Base-by-base conservation (phyloP, 1,140 invertebrate species). In the Pseudomyrmex dendroicus region DNA sequence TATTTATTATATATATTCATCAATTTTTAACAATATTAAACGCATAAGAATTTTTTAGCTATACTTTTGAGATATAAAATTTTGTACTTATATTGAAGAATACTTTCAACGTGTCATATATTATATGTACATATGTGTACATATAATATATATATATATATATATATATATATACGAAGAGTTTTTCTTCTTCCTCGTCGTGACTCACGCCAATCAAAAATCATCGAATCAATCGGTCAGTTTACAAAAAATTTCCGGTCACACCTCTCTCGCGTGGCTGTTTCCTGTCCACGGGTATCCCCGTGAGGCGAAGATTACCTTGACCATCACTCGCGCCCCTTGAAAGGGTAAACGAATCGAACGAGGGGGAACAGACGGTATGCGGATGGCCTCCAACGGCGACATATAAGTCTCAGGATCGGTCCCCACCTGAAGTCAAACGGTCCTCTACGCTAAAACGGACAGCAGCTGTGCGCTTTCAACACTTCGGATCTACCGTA, bases 381-480 rank as follows among this genome's bases (percentile, higher is more conserved):
- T 82, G 72, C 77, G 76, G 66, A 70, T 87, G 91, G 87, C 91
- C 91, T 92, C 91, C 91, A 90, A 46, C 87, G 85, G 70, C 86
- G 86, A 92, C 89, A 92, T 92, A 92, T 92, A 92, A 92, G 90
- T 91, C 86, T 85, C 87, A 89, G 86, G 86, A 85, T 82, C 67
- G 89, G 87, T 86, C 90, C 91, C 91, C 91, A 91, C 91, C 77
- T 85, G 62, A 59, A 86, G 74, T 92, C 89, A 91, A 91, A 91
- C 91, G 88, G 84, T 90, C 84, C 85, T 89, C 76, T 64, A 88
- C 90, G 85, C 77, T 84, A 87, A 84, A 57, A 59, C 78, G 63
- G 59, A 50, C 64, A 84, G 44, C 61, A 76, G 50, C 20, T 56
- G 83, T 54, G 44, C 61, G 82, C 54, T 0, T 44, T 22, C 25